Evolutionary conservation across 1,140 invertebrate species (phyloP).

Genomic region (Drosophila azteca): DNA sequence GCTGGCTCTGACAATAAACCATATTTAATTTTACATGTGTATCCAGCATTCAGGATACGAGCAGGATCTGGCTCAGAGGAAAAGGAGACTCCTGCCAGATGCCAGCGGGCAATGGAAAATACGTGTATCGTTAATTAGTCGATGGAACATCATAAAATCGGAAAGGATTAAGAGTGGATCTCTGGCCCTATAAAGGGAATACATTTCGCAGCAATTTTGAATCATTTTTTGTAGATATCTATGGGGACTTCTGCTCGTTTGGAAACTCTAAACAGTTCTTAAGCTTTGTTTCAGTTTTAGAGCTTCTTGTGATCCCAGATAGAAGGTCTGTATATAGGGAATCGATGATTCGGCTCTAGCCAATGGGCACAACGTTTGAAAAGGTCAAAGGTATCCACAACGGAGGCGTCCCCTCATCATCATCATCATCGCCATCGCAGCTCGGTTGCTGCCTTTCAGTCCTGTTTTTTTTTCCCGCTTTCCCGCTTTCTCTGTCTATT

Average conservation of each 20-base stretch:
- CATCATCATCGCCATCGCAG: slow-evolving; percentile 6
- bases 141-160: too few species aligned
- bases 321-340: slow-evolving; percentile 3
- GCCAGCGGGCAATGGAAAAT: too few species aligned
- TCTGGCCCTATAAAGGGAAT: too few species aligned
- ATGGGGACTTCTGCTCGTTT: too few species aligned
- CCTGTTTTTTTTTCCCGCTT: slow-evolving; percentile 4
- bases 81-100: background rate
- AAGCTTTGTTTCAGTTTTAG: too few species aligned
- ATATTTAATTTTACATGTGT: slow-evolving; percentile 62
- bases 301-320: too few species aligned
- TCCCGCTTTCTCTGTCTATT: background rate
- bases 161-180: too few species aligned
- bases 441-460: slow-evolving; percentile 10
- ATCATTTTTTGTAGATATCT: too few species aligned
- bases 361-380: background rate
- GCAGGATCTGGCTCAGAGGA: background rate
- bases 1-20: slow-evolving; percentile 55
- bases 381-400: slow-evolving; percentile 42
- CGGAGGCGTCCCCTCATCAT: too few species aligned
- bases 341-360: slow-evolving; percentile 21
- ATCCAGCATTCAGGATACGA: slow-evolving; percentile 6
- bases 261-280: too few species aligned
- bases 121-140: too few species aligned
- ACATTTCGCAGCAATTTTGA: too few species aligned